Evolutionary conservation across 2,113 vertebrate genomes (phyloP).

Genomic region (Isichthys henryi): DNA sequence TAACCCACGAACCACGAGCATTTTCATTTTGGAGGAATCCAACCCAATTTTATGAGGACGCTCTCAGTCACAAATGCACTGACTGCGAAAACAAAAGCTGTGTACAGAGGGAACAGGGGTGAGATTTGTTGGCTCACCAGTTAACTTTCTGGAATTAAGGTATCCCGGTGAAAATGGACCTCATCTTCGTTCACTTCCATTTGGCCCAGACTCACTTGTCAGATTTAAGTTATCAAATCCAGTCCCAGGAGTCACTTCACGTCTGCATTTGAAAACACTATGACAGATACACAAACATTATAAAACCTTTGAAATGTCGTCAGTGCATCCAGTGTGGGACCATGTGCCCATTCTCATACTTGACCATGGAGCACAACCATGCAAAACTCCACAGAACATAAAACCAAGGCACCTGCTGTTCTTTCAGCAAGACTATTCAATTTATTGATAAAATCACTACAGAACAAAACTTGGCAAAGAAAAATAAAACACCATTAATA

Average conservation of each 20-base stretch:
- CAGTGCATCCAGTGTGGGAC: neutral
- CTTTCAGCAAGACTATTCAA: conserved; percentile 34
- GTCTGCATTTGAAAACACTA: neutral
- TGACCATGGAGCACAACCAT: neutral
- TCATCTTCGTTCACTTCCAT: neutral
- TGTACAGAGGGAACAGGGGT: neutral
- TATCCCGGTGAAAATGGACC: neutral
- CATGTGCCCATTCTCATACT: neutral
- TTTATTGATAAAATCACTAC: conserved; percentile 56
- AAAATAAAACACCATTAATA: conserved; percentile 36
- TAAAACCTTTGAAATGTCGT: neutral
- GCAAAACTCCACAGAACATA: neutral
- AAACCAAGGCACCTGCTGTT: neutral
- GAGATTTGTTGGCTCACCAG: neutral
- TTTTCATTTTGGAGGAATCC: neutral
- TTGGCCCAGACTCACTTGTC: neutral
- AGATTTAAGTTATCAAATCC: neutral
- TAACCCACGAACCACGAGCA: neutral
- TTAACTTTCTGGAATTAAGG: neutral
- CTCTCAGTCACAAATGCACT: neutral
- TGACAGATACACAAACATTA: neutral
- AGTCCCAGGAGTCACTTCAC: neutral
- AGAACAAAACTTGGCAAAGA: conserved; percentile 38
- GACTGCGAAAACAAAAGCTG: neutral
- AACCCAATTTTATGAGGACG: neutral